Evolutionary conservation across 2,888 invertebrate genomes (phyloP).

Genomic region (Perizoma affinitatum): DNA sequence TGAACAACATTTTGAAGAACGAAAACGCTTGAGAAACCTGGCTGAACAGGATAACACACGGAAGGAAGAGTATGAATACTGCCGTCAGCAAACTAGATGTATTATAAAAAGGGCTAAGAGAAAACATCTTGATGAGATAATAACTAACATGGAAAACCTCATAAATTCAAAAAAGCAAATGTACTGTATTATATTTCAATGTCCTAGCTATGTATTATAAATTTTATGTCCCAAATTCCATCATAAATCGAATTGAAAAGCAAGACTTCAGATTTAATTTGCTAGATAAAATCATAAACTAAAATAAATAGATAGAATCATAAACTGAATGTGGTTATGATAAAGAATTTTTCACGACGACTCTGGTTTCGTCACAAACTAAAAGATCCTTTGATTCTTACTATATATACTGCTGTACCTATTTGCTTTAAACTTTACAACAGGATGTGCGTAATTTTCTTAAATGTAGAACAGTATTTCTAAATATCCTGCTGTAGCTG

Average conservation of each 20-base stretch:
- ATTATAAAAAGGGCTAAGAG: no score
- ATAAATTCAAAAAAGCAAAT: no score
- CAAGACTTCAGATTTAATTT: constrained; percentile 15
- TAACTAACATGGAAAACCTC: no score
- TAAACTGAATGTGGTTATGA: constrained; percentile 23
- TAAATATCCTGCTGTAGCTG: constrained; percentile 53
- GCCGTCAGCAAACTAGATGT: no score
- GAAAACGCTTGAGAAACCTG: no score
- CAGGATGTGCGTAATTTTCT: constrained; percentile 59
- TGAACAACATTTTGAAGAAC: no score
- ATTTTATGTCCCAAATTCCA: no score
- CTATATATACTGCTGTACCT: constrained; percentile 6
- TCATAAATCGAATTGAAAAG: neutral
- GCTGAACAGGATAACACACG: no score
- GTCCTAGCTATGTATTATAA: no score
- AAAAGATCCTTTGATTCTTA: constrained; percentile 10
- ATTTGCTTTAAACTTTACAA: constrained; percentile 35
- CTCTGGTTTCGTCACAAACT: constrained; percentile 5
- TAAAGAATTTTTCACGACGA: constrained; percentile 6
- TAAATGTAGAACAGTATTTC: constrained; percentile 54
- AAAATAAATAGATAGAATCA: constrained; percentile 12
- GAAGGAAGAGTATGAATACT: no score
- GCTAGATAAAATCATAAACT: constrained; percentile 11
- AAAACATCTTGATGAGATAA: no score
- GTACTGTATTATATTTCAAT: no score